Conservation (phyloP, 1,140 invertebrate genomes). For the Drosophila seguyi region DNA sequence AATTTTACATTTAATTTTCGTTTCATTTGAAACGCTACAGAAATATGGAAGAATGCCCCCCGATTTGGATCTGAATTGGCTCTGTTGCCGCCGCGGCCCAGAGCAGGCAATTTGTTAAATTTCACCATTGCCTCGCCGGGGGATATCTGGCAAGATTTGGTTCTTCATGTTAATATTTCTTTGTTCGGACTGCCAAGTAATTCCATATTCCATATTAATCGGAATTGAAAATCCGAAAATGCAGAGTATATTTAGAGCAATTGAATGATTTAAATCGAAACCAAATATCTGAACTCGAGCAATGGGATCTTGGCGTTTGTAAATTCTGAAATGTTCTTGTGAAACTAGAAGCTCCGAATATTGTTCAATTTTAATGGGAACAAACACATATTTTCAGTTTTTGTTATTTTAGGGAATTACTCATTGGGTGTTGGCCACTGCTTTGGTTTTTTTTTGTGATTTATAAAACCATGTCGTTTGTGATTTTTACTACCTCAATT, state of each 20-base stretch:
- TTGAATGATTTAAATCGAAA: conserved; percentile 15
- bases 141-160: conserved; percentile 26
- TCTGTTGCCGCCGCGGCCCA: conserved; percentile 4
- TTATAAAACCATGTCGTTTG: background rate
- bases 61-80: conserved; percentile 39
- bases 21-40: conserved; percentile 73
- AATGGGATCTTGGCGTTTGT: background rate
- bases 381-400: conserved; percentile 3
- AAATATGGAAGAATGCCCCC: conserved; percentile 57
- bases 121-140: conserved; percentile 5
- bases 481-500: conserved; percentile 1
- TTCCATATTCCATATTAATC: conserved; percentile 38
- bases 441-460: background rate
- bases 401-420: conserved; percentile 27
- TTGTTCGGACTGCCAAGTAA: conserved; percentile 37
- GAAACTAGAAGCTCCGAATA: conserved; percentile 1
- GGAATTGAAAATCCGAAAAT: background rate
- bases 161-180: conserved; percentile 23
- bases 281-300: background rate
- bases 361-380: conserved; percentile 1
- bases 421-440: conserved; percentile 24
- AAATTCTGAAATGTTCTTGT: background rate
- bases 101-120: conserved; percentile 29
- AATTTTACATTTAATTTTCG: conserved; percentile 80
- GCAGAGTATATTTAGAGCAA: conserved; percentile 16